phyloP scores from a whole-genome alignment of 2,888 invertebrate genomes.

The Pristionchus exspectatus region DNA sequence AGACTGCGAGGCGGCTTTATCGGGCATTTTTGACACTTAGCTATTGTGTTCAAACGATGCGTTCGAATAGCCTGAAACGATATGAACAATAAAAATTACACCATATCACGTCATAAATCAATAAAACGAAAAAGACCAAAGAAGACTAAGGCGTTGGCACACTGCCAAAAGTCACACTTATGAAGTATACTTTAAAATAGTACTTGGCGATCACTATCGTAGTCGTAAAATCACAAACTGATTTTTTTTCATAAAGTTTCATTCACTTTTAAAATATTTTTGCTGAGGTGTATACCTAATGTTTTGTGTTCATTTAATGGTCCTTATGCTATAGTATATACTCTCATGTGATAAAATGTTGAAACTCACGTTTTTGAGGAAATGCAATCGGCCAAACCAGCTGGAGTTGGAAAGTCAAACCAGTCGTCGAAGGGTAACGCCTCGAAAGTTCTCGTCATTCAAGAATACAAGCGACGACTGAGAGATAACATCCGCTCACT shows the following conservation, averaged over 20 bases:
- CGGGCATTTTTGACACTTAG: slow-evolving; percentile 34
- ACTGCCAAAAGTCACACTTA: background rate
- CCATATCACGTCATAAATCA: background rate
- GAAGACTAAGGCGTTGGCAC: background rate
- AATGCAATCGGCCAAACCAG: slow-evolving; percentile 22
- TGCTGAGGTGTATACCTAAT: background rate
- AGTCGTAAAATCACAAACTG: background rate
- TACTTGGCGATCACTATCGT: background rate
- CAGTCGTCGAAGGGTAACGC: slow-evolving; percentile 45
- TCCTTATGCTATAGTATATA: background rate
- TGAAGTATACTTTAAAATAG: background rate
- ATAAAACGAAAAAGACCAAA: slow-evolving; percentile 14
- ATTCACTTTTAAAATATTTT: background rate
- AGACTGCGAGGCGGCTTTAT: slow-evolving; percentile 17
- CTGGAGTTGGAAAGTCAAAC: background rate
- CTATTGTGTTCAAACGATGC: slow-evolving; percentile 14
- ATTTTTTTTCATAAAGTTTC: background rate
- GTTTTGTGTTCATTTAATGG: background rate
- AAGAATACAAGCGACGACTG: slow-evolving; percentile 93
- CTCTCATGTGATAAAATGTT: background rate
- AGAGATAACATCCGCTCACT: slow-evolving; percentile 98
- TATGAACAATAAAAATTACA: background rate
- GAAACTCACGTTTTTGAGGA: background rate
- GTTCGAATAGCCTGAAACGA: slow-evolving; percentile 8
- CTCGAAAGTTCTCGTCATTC: slow-evolving; percentile 79